Percentiles rank a stretch among this genome's conserved stretches.
Conservation (phyloP, 1,140 invertebrate genomes). For the Drosophila parabipectinata region DNA sequence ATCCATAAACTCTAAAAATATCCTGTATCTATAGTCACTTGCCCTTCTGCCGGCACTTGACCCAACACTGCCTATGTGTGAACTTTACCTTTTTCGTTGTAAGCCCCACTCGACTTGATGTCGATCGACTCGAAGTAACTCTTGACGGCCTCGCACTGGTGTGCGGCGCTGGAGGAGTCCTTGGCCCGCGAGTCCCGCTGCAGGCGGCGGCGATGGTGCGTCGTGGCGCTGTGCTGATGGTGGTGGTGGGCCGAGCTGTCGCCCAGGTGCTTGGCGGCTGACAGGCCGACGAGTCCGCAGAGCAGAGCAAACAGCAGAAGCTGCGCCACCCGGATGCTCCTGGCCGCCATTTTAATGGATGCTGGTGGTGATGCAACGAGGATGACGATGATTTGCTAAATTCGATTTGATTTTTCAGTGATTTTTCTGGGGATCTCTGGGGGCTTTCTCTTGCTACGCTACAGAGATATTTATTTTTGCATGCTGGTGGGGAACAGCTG, state of each 20-base stretch:
- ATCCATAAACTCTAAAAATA: too few species aligned
- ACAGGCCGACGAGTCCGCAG: conserved; percentile 50
- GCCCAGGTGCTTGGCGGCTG: conserved; percentile 59
- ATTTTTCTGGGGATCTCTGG: conserved; percentile 1
- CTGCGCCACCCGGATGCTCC: conserved; percentile 35
- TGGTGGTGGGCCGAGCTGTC: conserved; percentile 36
- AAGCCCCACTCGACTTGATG: conserved; percentile 70
- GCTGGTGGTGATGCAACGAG: conserved; percentile 13
- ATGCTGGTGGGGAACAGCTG: conserved; percentile 63
- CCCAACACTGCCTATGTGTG: not conserved
- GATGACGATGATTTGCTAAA: conserved; percentile 37
- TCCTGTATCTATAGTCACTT: not conserved
- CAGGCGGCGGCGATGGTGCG: conserved; percentile 72
- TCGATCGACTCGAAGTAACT: conserved; percentile 79
- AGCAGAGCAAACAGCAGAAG: conserved; percentile 52
- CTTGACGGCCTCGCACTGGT: conserved; percentile 73
- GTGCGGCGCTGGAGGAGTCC: conserved; percentile 56
- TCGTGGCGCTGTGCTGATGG: conserved; percentile 65
- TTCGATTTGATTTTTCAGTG: conserved; percentile 19
- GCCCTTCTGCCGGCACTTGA: not conserved
- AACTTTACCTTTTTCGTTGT: conserved; percentile 75
- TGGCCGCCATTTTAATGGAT: conserved; percentile 34
- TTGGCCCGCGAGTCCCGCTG: conserved; percentile 76
- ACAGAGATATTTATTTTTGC: conserved; percentile 32
- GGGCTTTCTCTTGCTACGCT: not conserved